Conservation (phyloP, 1,140 invertebrate genomes). For the Steinernema khuongi region DNA sequence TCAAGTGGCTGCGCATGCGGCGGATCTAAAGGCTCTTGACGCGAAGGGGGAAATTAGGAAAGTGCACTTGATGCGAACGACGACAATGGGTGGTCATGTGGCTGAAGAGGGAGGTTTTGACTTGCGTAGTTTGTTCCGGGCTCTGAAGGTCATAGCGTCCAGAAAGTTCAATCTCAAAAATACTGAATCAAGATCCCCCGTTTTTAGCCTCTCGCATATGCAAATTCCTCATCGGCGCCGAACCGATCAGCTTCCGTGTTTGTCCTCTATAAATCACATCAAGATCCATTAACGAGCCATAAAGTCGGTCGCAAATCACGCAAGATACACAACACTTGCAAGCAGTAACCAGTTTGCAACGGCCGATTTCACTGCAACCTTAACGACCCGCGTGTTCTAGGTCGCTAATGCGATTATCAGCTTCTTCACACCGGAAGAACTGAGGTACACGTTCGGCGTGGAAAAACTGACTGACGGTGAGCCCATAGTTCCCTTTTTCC, state of each 20-base stretch:
- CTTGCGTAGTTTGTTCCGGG: background rate
- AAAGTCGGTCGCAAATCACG: background rate
- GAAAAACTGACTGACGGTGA: constrained; percentile 31
- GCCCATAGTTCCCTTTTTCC: too few relatives aligned
- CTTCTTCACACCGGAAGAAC: constrained; percentile 56
- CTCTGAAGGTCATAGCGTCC: background rate
- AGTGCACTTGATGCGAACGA: constrained; percentile 1
- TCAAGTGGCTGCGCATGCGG: background rate
- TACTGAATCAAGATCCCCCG: background rate
- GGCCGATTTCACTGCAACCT: background rate
- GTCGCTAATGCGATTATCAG: constrained; percentile 36
- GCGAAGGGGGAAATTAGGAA: constrained; percentile 7
- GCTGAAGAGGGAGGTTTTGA: background rate
- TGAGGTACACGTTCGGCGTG: constrained; percentile 55
- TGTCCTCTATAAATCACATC: background rate
- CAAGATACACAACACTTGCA: background rate
- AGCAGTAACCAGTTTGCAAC: background rate
- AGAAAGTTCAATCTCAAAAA: background rate
- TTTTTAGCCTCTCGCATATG: background rate
- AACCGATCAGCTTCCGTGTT: background rate
- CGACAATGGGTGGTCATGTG: background rate
- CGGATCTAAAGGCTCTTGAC: constrained; percentile 1
- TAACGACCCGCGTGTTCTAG: constrained; percentile 35
- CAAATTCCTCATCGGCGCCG: background rate
- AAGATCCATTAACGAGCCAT: background rate